These are phyloP conservation scores for Napeogenes sylphis DNA, from an alignment of 2,888 invertebrate species.

Conservation along the genomic window DNA sequence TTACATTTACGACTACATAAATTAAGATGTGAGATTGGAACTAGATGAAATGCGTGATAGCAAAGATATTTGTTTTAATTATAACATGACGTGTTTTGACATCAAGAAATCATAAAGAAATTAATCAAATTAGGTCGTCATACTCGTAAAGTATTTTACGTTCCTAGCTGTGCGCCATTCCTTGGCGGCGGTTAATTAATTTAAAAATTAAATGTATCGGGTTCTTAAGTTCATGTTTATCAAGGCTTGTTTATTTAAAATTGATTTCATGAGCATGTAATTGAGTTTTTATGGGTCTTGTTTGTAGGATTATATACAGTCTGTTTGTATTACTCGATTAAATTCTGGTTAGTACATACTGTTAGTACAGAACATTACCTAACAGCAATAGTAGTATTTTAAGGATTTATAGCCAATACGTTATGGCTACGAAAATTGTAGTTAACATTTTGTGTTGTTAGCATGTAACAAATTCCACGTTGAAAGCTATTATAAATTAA, in stretches of 20 bases:
- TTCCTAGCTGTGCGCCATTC: neutral
- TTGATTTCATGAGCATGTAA: slow-evolving; percentile 61
- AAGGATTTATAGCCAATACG: slow-evolving; percentile 20
- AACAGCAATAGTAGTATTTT: slow-evolving; percentile 25
- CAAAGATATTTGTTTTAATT: neutral
- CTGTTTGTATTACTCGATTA: slow-evolving; percentile 22
- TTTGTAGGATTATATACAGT: too few relatives aligned
- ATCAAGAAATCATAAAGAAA: neutral
- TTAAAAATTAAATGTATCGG: slow-evolving; percentile 22
- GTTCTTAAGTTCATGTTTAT: slow-evolving; percentile 20
- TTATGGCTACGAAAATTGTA: slow-evolving; percentile 18
- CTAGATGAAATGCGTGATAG: too few relatives aligned
- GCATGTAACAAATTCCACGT: neutral
- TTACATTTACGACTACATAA: too few relatives aligned
- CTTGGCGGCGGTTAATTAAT: slow-evolving; percentile 17
- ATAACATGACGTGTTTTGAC: neutral
- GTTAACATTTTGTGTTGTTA: neutral
- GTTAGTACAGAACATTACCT: slow-evolving; percentile 17
- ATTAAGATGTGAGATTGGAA: too few relatives aligned
- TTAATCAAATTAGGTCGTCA: slow-evolving; percentile 14
- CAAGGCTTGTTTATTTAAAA: slow-evolving; percentile 31
- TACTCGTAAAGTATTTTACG: slow-evolving; percentile 17
- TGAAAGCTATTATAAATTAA: neutral
- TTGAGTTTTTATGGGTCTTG: slow-evolving; percentile 59
- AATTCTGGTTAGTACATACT: slow-evolving; percentile 16